A percentile compares a stretch with the other conserved stretches of the same genome.
phyloP scores from a whole-genome alignment of 2,113 vertebrate species.

The Phocoena phocoena region DNA sequence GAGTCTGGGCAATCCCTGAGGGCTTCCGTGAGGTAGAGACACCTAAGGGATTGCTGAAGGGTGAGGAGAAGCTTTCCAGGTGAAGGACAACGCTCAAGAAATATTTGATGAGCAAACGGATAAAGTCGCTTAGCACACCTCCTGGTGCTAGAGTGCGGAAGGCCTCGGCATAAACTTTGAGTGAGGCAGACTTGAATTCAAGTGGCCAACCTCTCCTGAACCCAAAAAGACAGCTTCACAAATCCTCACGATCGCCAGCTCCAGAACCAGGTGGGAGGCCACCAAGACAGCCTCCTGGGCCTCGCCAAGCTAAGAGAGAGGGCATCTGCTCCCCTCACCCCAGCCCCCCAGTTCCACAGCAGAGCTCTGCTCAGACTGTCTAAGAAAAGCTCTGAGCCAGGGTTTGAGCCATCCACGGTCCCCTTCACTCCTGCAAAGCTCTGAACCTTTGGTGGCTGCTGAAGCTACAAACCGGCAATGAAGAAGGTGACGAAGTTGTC shows the following conservation, averaged over 20 bases:
- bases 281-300: neutral
- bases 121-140: fast-evolving
- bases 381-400: neutral
- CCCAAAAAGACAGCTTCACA: neutral
- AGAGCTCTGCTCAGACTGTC: neutral
- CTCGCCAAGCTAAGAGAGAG: fast-evolving
- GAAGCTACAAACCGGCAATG: conserved; percentile 89
- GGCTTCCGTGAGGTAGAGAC: neutral
- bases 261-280: neutral
- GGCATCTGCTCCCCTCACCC: neutral
- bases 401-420: fast-evolving
- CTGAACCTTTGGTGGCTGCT: fast-evolving
- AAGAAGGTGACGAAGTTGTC: conserved; percentile 97
- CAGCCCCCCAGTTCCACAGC: fast-evolving
- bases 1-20: neutral
- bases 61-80: neutral
- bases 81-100: neutral
- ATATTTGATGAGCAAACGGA: neutral
- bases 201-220: neutral
- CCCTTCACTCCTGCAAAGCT: neutral
- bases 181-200: neutral
- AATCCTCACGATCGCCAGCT: fast-evolving
- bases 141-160: fast-evolving
- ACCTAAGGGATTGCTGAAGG: no score
- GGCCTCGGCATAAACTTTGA: neutral